Conservation (phyloP, 2,888 invertebrate genomes). For the Kuschelorhynchus macadamiae region DNA sequence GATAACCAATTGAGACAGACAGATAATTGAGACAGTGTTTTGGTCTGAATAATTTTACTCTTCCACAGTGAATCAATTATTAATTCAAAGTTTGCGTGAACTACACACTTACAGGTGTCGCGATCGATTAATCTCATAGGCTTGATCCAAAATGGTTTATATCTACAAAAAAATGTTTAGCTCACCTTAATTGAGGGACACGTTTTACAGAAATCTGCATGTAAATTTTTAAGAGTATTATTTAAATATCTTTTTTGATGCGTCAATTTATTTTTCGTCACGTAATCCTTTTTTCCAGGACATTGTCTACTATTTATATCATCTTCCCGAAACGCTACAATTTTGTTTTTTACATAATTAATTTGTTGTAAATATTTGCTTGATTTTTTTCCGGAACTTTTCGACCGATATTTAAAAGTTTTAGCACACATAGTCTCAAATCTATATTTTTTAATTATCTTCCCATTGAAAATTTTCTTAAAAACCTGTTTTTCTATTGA, state of each 20-base stretch:
- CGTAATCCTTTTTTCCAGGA: slow-evolving; percentile 20
- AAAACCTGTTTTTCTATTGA: slow-evolving; percentile 14
- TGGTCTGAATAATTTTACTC: too few species aligned
- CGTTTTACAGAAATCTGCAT: not conserved
- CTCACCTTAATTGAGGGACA: slow-evolving; percentile 8
- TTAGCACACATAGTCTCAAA: not conserved
- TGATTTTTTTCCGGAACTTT: too few species aligned
- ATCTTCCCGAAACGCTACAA: not conserved
- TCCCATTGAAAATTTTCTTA: slow-evolving; percentile 11
- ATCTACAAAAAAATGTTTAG: slow-evolving; percentile 7
- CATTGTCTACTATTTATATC: slow-evolving; percentile 4
- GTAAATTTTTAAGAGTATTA: slow-evolving; percentile 10
- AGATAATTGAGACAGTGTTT: too few species aligned
- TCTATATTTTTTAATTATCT: slow-evolving; percentile 10
- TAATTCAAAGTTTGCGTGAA: slow-evolving; percentile 15
- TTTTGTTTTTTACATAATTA: not conserved
- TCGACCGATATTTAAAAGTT: too few species aligned
- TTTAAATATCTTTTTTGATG: slow-evolving; percentile 6
- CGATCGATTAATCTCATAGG: slow-evolving; percentile 10
- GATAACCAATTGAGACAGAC: too few species aligned
- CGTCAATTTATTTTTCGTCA: slow-evolving; percentile 19
- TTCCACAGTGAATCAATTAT: not conserved
- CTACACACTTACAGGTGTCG: slow-evolving; percentile 18
- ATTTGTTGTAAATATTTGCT: too few species aligned
- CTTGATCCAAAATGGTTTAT: slow-evolving; percentile 13